Conservation (phyloP, 2,113 vertebrate species). For the Morone saxatilis region DNA sequence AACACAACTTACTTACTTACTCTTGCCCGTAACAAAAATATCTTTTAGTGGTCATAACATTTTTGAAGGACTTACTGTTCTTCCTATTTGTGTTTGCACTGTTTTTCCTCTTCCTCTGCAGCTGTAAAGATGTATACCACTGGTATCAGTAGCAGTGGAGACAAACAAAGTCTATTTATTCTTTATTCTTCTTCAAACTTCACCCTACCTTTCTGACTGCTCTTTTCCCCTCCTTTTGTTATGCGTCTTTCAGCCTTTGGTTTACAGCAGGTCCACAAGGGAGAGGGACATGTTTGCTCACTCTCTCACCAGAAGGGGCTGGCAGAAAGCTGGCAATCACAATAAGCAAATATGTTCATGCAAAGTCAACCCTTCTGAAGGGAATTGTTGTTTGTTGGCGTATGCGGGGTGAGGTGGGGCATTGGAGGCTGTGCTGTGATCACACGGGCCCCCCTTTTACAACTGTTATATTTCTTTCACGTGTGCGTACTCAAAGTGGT, state of each 20-base stretch:
- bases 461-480: slow-evolving; percentile 63
- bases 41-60: not conserved
- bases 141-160: slow-evolving; percentile 46
- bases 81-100: not conserved
- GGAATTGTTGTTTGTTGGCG: slow-evolving; percentile 64
- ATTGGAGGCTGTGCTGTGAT: slow-evolving; percentile 44
- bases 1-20: not conserved
- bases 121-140: not conserved
- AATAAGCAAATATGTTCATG: slow-evolving; percentile 77
- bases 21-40: slow-evolving; percentile 1
- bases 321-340: slow-evolving; percentile 65
- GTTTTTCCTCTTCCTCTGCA: not conserved
- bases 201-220: slow-evolving; percentile 53
- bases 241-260: slow-evolving; percentile 40
- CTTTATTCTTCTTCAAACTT: slow-evolving; percentile 49
- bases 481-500: slow-evolving; percentile 30
- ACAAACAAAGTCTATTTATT: slow-evolving; percentile 52
- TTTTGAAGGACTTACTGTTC: slow-evolving; percentile 7
- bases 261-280: slow-evolving; percentile 62
- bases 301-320: slow-evolving; percentile 65
- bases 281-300: slow-evolving; percentile 69
- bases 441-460: slow-evolving; percentile 52
- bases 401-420: slow-evolving; percentile 19
- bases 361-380: slow-evolving; percentile 56
- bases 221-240: slow-evolving; percentile 69